Percentiles rank a stretch among this genome's conserved stretches.
These are phyloP conservation scores for Ischnura elegans DNA, from an alignment of 2,888 invertebrate genomes.

Conservation along the genomic window DNA sequence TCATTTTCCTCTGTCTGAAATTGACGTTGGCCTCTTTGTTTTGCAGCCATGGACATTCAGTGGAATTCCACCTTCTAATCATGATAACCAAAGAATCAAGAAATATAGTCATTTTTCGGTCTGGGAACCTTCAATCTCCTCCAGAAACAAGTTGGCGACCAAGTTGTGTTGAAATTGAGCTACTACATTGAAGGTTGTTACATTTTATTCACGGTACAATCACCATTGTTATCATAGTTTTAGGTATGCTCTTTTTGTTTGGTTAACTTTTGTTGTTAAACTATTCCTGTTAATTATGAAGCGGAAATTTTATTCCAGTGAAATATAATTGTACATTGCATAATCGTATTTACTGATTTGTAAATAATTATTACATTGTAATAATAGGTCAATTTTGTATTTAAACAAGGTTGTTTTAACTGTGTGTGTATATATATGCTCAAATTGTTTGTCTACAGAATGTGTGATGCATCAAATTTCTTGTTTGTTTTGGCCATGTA, in stretches of 20 bases:
- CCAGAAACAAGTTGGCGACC: background rate
- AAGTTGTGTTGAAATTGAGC: background rate
- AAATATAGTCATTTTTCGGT: background rate
- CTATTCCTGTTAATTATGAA: slow-evolving; percentile 8
- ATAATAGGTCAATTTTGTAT: background rate
- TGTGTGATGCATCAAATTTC: slow-evolving; percentile 3
- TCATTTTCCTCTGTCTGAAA: too few species aligned
- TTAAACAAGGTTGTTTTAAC: background rate
- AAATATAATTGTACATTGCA: background rate
- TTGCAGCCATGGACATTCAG: background rate
- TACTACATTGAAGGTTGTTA: background rate
- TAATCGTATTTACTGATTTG: background rate
- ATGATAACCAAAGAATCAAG: slow-evolving; percentile 13
- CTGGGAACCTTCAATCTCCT: background rate
- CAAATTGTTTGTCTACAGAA: slow-evolving; percentile 22
- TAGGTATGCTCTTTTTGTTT: slow-evolving; percentile 13
- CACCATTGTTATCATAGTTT: background rate
- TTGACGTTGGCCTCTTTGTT: background rate
- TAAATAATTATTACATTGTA: background rate
- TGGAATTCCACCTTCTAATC: slow-evolving; percentile 16
- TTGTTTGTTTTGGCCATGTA: slow-evolving; percentile 8
- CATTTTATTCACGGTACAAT: slow-evolving; percentile 6
- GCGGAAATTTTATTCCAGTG: background rate
- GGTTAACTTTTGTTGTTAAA: background rate
- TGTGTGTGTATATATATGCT: background rate